These are phyloP conservation scores for Bellardia bayeri DNA, from an alignment of 2,888 invertebrate species.

Conservation along the genomic window DNA sequence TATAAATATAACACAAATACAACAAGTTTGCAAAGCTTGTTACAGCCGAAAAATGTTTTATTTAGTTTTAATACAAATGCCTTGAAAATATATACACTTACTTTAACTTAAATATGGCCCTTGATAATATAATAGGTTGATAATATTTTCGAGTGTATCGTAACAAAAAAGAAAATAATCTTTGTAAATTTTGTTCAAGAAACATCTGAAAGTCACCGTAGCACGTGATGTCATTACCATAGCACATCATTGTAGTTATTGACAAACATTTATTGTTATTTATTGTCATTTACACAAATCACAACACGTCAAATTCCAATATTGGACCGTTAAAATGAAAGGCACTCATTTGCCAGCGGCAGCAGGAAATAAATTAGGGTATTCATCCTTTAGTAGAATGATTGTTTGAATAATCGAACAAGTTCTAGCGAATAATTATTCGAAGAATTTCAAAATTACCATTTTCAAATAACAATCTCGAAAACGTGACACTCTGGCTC, in stretches of 20 bases:
- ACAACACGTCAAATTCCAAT: conserved; percentile 22
- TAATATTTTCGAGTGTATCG: not conserved
- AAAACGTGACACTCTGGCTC: too few relatives aligned
- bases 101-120: too few relatives aligned
- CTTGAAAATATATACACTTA: too few relatives aligned
- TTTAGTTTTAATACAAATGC: too few relatives aligned
- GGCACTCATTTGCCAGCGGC: not conserved
- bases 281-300: conserved; percentile 39
- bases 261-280: conserved; percentile 54
- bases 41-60: not conserved
- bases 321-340: not conserved
- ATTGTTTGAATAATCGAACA: too few relatives aligned
- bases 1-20: not conserved
- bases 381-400: too few relatives aligned
- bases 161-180: not conserved
- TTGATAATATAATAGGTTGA: not conserved
- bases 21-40: not conserved
- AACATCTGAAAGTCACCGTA: not conserved
- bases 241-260: conserved; percentile 50
- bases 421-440: too few relatives aligned
- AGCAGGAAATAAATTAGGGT: conserved; percentile 4
- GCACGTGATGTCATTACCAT: conserved; percentile 60
- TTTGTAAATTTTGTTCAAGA: not conserved
- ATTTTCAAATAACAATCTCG: too few relatives aligned
- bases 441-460: too few relatives aligned